Evolutionary conservation across 2,113 vertebrate genomes (phyloP), one percentile per base, ranked within the genome.

Genomic region (Kryptolebias marmoratus): DNA sequence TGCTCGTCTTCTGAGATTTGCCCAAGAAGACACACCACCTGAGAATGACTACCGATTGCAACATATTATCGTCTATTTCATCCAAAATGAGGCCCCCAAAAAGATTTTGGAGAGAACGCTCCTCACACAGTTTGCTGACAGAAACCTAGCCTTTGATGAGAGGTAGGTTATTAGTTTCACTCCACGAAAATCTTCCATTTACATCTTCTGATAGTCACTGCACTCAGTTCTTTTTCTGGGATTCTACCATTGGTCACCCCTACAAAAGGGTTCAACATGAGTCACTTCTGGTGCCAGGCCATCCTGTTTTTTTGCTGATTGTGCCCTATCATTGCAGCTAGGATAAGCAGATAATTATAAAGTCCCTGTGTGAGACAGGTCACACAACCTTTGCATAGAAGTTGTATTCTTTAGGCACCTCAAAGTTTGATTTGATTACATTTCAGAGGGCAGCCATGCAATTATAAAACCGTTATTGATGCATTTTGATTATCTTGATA

Each of bases 51-150:
- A 97, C 86, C 95, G 97, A 28, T 92, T 99, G 47, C 96, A 96
- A 80, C 97, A 99, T 71, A 86, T 95, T 64, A 92, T 98, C 15
- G 95, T 99, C 53, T 99, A 98, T 92, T 96, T 99, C 84, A 96
- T 99, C 83, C 97, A 97, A 72, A 98, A 98, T 85, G 95, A 98
- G 82, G 96, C 97, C 0, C 97, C 97, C 64, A 98, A 96, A 93
- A 98, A 96, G 91, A 98, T 99, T 86, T 94, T 99, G 87, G 98
- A 99, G 90, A 95, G 96, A 82, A 98, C 97, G 1, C 91, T 99
- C 72, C 92, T 99, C 82, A 96, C 96, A 62, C 97, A 98, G 88
- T 99, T 99, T 81, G 96, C 94, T 12, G 96, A 97, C 91, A 94
- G 96, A 80, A 98, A 97, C 93, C 93, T 98, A 80, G 96, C 95